phyloP scores from a whole-genome alignment of 2,113 vertebrate species.

The Ascaphus truei region DNA sequence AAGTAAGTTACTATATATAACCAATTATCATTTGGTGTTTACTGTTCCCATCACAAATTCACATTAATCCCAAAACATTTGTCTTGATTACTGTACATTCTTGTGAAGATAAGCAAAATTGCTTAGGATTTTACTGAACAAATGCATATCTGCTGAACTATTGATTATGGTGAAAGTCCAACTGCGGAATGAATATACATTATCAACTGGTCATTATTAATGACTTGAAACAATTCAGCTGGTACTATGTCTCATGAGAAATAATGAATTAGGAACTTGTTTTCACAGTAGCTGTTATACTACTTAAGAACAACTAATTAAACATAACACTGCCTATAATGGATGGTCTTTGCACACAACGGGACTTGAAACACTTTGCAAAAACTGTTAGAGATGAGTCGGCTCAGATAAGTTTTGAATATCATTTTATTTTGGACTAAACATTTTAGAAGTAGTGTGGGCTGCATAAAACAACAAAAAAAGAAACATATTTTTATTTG shows the following conservation, averaged over 20 bases:
- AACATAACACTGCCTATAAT: neutral
- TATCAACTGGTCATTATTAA: constrained; percentile 21
- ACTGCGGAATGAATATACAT: constrained; percentile 9
- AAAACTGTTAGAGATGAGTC: too few relatives aligned
- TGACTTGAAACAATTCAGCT: neutral
- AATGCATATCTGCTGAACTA: constrained; percentile 5
- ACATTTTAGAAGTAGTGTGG: too few relatives aligned
- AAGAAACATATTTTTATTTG: too few relatives aligned
- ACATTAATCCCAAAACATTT: neutral
- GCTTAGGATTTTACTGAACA: constrained; percentile 16
- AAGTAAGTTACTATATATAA: neutral
- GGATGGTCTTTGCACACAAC: neutral
- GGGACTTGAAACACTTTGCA: too few relatives aligned
- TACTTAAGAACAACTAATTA: neutral
- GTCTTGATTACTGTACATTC: constrained; percentile 22
- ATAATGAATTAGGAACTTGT: neutral
- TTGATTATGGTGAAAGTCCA: constrained; percentile 26
- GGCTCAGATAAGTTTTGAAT: too few relatives aligned
- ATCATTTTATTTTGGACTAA: too few relatives aligned
- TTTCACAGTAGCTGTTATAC: neutral
- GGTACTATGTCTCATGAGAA: neutral
- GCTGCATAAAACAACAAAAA: too few relatives aligned
- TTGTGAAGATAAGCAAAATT: constrained; percentile 6
- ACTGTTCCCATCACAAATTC: neutral
- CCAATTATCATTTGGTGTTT: neutral